Evolutionary conservation across 2,113 vertebrate genomes (phyloP), one percentile per base, ranked within the genome.

Genomic region (Microcebus griseorufus): DNA sequence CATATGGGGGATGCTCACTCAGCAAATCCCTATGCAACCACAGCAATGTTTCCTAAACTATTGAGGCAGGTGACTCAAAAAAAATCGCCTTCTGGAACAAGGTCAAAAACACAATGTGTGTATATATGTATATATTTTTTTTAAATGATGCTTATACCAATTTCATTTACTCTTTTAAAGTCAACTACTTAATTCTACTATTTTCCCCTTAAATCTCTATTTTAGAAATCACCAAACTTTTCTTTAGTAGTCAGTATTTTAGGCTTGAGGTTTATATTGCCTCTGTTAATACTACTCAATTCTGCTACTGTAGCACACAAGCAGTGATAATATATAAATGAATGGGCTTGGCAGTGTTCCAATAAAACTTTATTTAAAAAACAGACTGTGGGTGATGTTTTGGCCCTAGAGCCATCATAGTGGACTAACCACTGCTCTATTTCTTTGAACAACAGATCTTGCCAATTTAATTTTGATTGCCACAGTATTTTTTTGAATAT

Each of bases 281-380:
- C 60, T 95, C n/a, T 62, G 53, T 27, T 13, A 9, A 53, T 70
- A 67, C 42, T 42, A 80, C 23, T 79, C 23, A 81, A 17, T 5
- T 67, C 23, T 92, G 23, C 37, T 25, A 3, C 22, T 29, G 3
- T 37, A 37, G 11, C 16, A 9, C 27, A 90, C 92, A 90, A 53
- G 5, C 16, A 87, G 34, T 78, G 84, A 84, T 2, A 42, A 93
- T 37, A 34, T 2, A 79, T 2, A 42, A 62, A 65, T 22, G 23
- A 91, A 62, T n/a, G 5, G 17, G 32, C 8, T 32, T 88, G 65
- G 29, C n/a, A 82, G 60, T 79, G 8, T 45, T 81, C n/a, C 79
- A 90, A 72, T 51, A 80, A 75, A 93, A 90, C 34, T 93, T 94
- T 88, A 76, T 76, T 73, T 69, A 81, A 76, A 69, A 84, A 73